Base-by-base conservation (phyloP, 2,888 invertebrate genomes). In the Phaonia tiefii region DNA sequence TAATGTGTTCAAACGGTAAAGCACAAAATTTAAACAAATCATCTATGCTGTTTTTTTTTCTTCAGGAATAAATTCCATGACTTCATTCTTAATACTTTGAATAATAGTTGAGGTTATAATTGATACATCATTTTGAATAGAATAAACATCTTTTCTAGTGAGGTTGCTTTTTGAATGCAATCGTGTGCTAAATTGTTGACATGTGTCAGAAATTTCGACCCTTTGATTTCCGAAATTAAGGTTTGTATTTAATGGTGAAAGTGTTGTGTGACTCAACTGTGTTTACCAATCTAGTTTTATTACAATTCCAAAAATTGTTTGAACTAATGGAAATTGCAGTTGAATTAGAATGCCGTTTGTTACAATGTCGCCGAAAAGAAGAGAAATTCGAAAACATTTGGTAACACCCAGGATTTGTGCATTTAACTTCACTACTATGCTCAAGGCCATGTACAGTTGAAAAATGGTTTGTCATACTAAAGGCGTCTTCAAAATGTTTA, bases 41-140 rank as follows among this genome's bases (percentile, higher is more conserved):
- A 73, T 26, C 51, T 73, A 73, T 56, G 74, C 63, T 46, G n/a
- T 17, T 39, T 58, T 46, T 46, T 46, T 46, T 46, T 11, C n/a
- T 11, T 46, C 46, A 7, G 46, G 46, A 46, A 46, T 46, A 46
- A 7, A 46, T 46, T 46, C 46, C n/a, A 46, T 11, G 46, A 46
- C 46, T 46, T 46, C 46, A 11, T 46, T 46, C 10, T 37, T 37
- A 37, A 37, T 37, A 37, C 37, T 37, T 10, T 37, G 37, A 37
- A 37, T 10, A 37, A 37, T 37, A 37, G 37, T 37, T 37, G 37
- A 37, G 37, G 37, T 37, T 4, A 37, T 37, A 7, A 7, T 46
- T 11, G 46, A 11, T n/a, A 46, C n/a, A 46, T 46, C 46, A n/a
- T 46, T 46, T 46, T 46, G 46, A 46, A 46, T 46, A 46, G 46